A percentile compares a stretch with the other conserved stretches of the same genome.
Conservation (phyloP, 1,140 invertebrate genomes). For the Drosophila kanapiae region DNA sequence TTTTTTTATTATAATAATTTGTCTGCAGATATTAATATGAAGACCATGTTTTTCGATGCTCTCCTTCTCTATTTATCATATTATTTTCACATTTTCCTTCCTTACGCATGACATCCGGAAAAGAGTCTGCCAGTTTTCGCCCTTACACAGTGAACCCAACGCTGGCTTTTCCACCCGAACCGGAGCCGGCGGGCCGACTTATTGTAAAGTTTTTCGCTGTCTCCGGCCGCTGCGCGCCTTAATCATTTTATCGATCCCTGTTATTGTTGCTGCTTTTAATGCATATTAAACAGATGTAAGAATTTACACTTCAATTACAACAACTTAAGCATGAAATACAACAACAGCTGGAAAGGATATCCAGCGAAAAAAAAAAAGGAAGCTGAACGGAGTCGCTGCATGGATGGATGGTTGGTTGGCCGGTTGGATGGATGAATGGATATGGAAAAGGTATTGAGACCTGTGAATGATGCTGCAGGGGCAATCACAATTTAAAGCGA, state of each 20-base stretch:
- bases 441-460: not conserved
- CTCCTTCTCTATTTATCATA: not conserved
- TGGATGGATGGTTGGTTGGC: not conserved
- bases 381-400: constrained; percentile 9
- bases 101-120: too few relatives aligned
- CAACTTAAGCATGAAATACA: constrained; percentile 67
- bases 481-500: constrained; percentile 51
- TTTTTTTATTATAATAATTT: too few relatives aligned
- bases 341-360: constrained; percentile 37
- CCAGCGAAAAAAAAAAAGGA: constrained; percentile 19
- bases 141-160: constrained; percentile 7
- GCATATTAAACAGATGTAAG: constrained; percentile 78
- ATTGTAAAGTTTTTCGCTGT: constrained; percentile 25
- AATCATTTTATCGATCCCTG: constrained; percentile 75
- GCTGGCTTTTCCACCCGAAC: constrained; percentile 9
- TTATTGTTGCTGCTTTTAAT: constrained; percentile 56
- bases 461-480: constrained; percentile 37
- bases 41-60: too few relatives aligned
- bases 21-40: too few relatives aligned
- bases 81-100: not conserved
- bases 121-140: constrained; percentile 1
- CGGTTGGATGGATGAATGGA: not conserved
- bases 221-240: constrained; percentile 38
- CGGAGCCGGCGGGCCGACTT: not conserved
- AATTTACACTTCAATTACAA: constrained; percentile 79